Evolutionary conservation across 2,113 vertebrate genomes (phyloP), one percentile per base, ranked within the genome.

Genomic region (Apus apus): DNA sequence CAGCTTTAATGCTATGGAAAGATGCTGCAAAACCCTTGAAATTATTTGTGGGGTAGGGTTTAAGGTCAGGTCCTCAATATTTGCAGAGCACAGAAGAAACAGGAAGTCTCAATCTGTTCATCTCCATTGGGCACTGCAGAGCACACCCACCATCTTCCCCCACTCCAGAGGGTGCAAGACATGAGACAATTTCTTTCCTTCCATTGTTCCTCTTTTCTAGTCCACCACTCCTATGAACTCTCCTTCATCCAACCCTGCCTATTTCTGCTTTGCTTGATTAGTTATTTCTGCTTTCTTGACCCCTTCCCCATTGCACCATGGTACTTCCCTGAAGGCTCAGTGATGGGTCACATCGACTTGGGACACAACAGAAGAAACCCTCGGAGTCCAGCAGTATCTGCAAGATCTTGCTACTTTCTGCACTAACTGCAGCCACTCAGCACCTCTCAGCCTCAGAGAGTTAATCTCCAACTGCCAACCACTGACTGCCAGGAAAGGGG

Each of bases 21-120:
- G 30, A 72, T 46, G 7, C 48, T 51, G 22, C 30, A 90, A 90
- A 85, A 46, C 23, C 62, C 64, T 65, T 53, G 3, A 38, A 71
- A 14, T 29, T 48, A 67, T 60, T 38, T 78, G 20, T 32, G 23
- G 29, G 23, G 25, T 38, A 56, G 19, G 7, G 10, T 74, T 91
- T 77, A 87, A 91, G 40, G 30, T 46, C 57, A 26, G 6, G 12
- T 36, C 53, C 51, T 62, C 60, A 57, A 1, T 32, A 73, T 34
- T 80, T 0, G 0, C 32, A 73, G 25, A 0, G 1, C 2, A 1
- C n/a, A 65, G 22, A 25, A 91, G 81, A 64, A 77, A 68, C 5
- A 48, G 34, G 46, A 85, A 85, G 83, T 15, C 20, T 76, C 0
- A 0, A 9, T 27, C 32, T 22, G 22, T 11, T 26, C 3, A 40